A percentile compares a stretch with the other conserved stretches of the same genome.
Evolutionary conservation across 2,797 vertebrate species (phyloP).

Genomic region (Liparis tanakae): DNA sequence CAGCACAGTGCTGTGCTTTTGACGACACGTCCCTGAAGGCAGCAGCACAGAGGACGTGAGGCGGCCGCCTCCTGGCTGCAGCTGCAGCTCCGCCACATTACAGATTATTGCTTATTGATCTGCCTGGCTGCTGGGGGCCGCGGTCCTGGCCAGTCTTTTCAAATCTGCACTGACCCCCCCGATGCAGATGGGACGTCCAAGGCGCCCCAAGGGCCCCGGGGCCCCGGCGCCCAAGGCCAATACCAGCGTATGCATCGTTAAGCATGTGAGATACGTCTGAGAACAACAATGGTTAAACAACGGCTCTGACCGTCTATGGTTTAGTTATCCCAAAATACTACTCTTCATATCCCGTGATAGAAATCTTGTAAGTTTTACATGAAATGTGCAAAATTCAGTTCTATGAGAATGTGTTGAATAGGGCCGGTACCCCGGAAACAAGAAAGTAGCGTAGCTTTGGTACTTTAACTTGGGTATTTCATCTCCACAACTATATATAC

Average conservation of each 20-base stretch:
- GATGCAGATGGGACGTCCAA: slow-evolving; percentile 40
- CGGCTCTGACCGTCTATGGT: neutral
- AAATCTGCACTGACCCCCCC: slow-evolving; percentile 39
- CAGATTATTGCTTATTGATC: slow-evolving; percentile 76
- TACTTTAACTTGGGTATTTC: neutral
- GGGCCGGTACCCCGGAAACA: neutral
- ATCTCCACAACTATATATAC: neutral
- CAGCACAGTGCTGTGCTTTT: slow-evolving; percentile 38
- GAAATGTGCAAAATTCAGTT: neutral
- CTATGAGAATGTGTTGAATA: neutral
- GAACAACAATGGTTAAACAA: too few species aligned
- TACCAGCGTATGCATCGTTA: slow-evolving; percentile 22
- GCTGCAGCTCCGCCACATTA: slow-evolving; percentile 48
- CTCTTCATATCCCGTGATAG: neutral
- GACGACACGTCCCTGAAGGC: slow-evolving; percentile 43
- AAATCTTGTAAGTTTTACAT: neutral
- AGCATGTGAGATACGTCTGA: neutral
- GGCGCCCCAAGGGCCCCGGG: neutral
- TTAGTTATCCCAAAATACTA: neutral
- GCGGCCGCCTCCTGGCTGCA: slow-evolving; percentile 50
- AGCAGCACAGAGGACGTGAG: too few species aligned
- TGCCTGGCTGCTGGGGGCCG: slow-evolving; percentile 28
- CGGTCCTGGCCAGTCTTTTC: slow-evolving; percentile 42
- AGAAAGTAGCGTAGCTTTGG: neutral
- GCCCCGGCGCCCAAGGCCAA: slow-evolving; percentile 1